These are phyloP conservation scores for Lycocorax pyrrhopterus DNA, from an alignment of 2,113 vertebrate species.

Conservation along the genomic window DNA sequence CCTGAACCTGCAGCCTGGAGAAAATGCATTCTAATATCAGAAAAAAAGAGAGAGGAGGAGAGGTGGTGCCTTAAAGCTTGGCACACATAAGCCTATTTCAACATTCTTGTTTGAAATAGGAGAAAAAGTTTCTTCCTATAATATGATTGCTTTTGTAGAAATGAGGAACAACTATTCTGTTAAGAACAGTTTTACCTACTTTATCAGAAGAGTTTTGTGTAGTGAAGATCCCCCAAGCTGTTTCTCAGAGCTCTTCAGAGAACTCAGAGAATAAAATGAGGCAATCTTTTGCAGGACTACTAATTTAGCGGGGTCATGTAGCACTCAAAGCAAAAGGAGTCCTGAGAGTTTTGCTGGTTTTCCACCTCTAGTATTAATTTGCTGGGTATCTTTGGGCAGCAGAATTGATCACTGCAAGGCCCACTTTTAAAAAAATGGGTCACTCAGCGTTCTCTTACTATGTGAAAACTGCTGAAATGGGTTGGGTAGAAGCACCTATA, in stretches of 20 bases:
- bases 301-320: not conserved
- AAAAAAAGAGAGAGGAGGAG: not conserved
- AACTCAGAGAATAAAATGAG: not conserved
- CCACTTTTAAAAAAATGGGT: not conserved
- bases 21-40: not conserved
- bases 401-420: not conserved
- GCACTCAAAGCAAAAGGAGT: not conserved
- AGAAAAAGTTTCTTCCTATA: not conserved
- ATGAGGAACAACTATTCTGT: not conserved
- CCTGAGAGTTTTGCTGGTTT: not conserved
- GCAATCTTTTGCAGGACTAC: not conserved
- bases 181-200: not conserved
- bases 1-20: not conserved
- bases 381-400: not conserved
- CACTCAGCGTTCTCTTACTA: not conserved
- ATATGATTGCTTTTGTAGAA: not conserved
- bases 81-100: not conserved
- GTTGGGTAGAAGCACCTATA: not conserved
- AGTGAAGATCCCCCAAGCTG: not conserved
- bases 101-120: not conserved
- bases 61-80: not conserved
- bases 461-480: not conserved
- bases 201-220: not conserved
- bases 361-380: not conserved
- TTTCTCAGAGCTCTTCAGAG: not conserved